A percentile compares a stretch with the other conserved stretches of the same genome.
Evolutionary conservation across 2,888 invertebrate species (phyloP).

Genomic region (Holacanthella duospinosa): DNA sequence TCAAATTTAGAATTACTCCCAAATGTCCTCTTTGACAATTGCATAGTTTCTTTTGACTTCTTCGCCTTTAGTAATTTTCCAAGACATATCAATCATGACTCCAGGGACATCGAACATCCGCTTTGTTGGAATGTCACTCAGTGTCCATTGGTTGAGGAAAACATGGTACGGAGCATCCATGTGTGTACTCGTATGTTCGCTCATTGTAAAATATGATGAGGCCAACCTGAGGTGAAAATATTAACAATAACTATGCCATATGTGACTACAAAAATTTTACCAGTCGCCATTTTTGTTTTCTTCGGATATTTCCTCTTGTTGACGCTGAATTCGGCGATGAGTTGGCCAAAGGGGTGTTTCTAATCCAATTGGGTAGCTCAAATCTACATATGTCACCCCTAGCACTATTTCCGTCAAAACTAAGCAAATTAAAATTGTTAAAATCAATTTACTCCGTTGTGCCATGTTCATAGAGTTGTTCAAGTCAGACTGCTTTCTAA

Average conservation of each 20-base stretch:
- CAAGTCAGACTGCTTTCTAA: neutral
- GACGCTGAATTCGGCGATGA: neutral
- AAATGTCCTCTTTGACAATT: conserved; percentile 21
- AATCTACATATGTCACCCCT: conserved; percentile 1
- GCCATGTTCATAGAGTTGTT: neutral
- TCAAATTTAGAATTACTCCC: conserved; percentile 17
- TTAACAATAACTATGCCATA: neutral
- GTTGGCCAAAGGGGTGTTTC: conserved; percentile 4
- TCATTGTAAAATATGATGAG: conserved; percentile 31
- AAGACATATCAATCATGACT: conserved; percentile 28
- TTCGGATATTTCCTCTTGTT: neutral
- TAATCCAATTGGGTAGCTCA: conserved; percentile 4
- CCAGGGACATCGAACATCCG: conserved; percentile 41
- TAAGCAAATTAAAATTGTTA: neutral
- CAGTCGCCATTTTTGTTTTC: neutral
- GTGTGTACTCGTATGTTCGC: conserved; percentile 55
- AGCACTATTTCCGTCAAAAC: neutral
- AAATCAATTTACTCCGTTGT: neutral
- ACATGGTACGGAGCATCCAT: conserved; percentile 55
- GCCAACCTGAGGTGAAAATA: conserved; percentile 18
- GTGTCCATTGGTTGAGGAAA: conserved; percentile 43
- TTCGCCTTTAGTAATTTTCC: conserved; percentile 20
- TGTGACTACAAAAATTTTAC: conserved; percentile 1
- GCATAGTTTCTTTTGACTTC: conserved; percentile 22
- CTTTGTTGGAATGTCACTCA: conserved; percentile 47